Evolutionary conservation across 2,113 vertebrate species (phyloP).

Genomic region (Xyrauchen texanus): DNA sequence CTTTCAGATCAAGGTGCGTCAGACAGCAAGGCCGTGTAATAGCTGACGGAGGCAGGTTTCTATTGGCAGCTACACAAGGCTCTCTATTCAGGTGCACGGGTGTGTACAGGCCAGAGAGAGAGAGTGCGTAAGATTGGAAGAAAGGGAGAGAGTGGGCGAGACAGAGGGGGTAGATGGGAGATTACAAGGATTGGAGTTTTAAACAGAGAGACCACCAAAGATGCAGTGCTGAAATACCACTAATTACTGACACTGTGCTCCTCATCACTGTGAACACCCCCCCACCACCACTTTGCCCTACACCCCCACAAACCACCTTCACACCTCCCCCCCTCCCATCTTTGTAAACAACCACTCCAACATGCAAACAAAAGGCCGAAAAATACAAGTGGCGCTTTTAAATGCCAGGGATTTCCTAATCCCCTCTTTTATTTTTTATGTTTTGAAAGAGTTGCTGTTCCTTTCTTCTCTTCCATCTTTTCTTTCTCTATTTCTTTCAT

Average conservation of each 20-base stretch:
- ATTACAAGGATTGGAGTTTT: slow-evolving; percentile 81
- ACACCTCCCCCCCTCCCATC: slow-evolving; percentile 49
- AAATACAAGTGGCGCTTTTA: slow-evolving; percentile 85
- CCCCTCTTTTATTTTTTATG: slow-evolving; percentile 84
- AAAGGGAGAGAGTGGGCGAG: slow-evolving; percentile 7
- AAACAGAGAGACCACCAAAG: slow-evolving; percentile 87
- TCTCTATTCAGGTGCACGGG: slow-evolving; percentile 64
- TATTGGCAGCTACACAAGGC: slow-evolving; percentile 34
- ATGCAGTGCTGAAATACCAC: slow-evolving; percentile 87
- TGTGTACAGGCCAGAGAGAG: slow-evolving; percentile 62
- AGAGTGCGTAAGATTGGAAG: slow-evolving; percentile 6
- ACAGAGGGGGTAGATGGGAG: slow-evolving; percentile 63
- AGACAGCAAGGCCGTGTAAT: slow-evolving; percentile 16
- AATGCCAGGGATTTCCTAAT: slow-evolving; percentile 87
- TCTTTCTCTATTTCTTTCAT: slow-evolving; percentile 69
- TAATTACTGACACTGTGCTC: slow-evolving; percentile 89
- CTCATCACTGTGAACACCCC: slow-evolving; percentile 73
- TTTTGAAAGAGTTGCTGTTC: slow-evolving; percentile 78
- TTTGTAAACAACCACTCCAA: slow-evolving; percentile 92
- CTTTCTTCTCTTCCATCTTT: slow-evolving; percentile 64
- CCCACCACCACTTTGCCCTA: slow-evolving; percentile 65
- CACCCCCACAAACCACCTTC: slow-evolving; percentile 34
- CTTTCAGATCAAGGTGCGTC: slow-evolving; percentile 1
- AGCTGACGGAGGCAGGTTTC: slow-evolving; percentile 57
- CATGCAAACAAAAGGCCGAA: slow-evolving; percentile 87